Evolutionary conservation across 1,140 invertebrate species (phyloP).

Genomic region (Caerostris extrusa): DNA sequence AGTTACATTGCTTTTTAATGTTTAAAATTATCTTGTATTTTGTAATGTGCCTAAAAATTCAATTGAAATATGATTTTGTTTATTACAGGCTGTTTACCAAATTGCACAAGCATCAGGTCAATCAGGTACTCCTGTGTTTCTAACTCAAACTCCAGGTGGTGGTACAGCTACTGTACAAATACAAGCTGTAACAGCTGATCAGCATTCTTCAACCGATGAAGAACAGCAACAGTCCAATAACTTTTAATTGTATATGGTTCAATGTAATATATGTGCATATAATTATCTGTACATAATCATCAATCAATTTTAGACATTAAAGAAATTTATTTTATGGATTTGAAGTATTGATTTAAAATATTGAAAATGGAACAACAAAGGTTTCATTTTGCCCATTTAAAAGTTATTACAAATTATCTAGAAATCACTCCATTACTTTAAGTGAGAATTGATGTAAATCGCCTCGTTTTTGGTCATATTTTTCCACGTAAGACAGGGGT

Average conservation of each 20-base stretch:
- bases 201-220: conserved; percentile 71
- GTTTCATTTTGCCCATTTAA: no score
- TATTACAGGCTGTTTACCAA: conserved; percentile 76
- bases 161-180: conserved; percentile 71
- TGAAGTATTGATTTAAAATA: no score
- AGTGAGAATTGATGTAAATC: no score
- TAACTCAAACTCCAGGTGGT: conserved; percentile 70
- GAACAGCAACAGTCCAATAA: conserved; percentile 56
- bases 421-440: no score
- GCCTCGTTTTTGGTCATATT: no score
- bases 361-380: no score
- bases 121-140: conserved; percentile 78
- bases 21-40: neutral
- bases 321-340: neutral
- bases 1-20: no score
- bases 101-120: conserved; percentile 75
- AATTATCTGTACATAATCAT: conserved; percentile 22
- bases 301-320: conserved; percentile 17
- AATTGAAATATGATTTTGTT: neutral
- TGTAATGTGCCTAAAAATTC: neutral
- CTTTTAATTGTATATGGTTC: neutral
- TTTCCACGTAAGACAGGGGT: no score
- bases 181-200: conserved; percentile 67
- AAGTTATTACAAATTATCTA: no score
- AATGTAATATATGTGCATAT: neutral